Base-by-base conservation (phyloP, 2,888 invertebrate species). In the Trileptium ribeirensis region DNA sequence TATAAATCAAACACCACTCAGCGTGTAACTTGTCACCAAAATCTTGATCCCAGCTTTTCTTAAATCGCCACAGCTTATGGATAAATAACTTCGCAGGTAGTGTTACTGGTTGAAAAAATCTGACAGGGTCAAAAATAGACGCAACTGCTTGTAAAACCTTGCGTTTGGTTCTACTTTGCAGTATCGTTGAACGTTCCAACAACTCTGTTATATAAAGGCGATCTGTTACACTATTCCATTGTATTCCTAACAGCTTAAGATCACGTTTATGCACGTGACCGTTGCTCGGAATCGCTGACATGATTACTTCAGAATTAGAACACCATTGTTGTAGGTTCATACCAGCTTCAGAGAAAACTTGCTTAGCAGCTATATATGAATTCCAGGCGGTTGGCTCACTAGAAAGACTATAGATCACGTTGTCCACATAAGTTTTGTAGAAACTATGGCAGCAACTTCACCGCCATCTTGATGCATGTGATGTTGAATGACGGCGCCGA, bases 51-150 rank as follows among this genome's bases (percentile, higher is more conserved):
- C 86, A 86, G 0, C 75, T 82, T 1, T 83, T 3, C 0, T 83
- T 77, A 24, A 67, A 38, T 29, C 80, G 79, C 85, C 86, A 87
- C 1, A 86, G 51, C 19, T 82, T 40, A 82, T 86, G 86, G 37
- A 87, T 74, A 2, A 86, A 40, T 1, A 84, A 82, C 75, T 86
- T 87, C 0, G 82, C 79, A 2, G 67, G 37, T 40, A 83, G 81
- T 8, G 38, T 82, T 36, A 83, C 82, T 33, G 82, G 83, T 0
- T 40, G 78, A 34, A 83, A 19, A 2, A 84, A 77, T 1, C 85
- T 85, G n/a, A 85, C 37, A n/a, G 84, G 83, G 74, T 86, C 83
- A 74, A 82, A 85, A 0, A 81, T 36, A 24, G 80, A 82, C 24
- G 84, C 79, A 37, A 86, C 79, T 31, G 77, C 19, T 37, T 83